phyloP scores from a whole-genome alignment of 92 coral and sea anemone genomes.

The Pocillopora meandrina region DNA sequence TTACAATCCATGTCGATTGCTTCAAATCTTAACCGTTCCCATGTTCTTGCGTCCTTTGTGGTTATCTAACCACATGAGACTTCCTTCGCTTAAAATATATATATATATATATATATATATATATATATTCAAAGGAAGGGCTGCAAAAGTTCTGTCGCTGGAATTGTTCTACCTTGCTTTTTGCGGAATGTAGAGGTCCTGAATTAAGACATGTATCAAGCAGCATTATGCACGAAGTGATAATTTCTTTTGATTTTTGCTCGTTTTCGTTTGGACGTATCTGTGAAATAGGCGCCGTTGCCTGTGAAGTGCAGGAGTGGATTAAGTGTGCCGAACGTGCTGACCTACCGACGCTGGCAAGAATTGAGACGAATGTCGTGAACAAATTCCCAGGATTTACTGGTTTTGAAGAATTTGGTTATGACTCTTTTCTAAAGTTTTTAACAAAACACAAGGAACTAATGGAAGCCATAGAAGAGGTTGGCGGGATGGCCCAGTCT shows the following conservation, averaged over 20 bases:
- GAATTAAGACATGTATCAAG: too few species aligned
- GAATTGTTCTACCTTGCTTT: too few species aligned
- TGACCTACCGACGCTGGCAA: conserved; percentile 55
- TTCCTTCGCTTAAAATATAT: too few species aligned
- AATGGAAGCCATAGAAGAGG: conserved; percentile 44
- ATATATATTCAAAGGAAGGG: too few species aligned
- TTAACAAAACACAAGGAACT: conserved; percentile 73
- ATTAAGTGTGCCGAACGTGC: conserved; percentile 51
- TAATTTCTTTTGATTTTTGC: not conserved
- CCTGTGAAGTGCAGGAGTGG: conserved; percentile 72
- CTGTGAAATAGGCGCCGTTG: conserved; percentile 41
- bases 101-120: too few species aligned
- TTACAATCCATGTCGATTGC: too few species aligned
- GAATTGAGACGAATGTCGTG: conserved; percentile 62
- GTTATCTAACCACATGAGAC: too few species aligned
- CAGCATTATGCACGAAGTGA: not conserved
- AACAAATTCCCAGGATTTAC: conserved; percentile 68
- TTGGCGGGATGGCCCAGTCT: conserved; percentile 36
- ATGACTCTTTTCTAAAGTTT: conserved; percentile 81
- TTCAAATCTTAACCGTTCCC: too few species aligned
- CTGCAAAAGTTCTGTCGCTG: too few species aligned
- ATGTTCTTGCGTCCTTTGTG: too few species aligned
- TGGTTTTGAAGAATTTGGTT: conserved; percentile 70
- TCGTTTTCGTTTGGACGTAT: not conserved
- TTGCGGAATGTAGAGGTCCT: too few species aligned